Evolutionary conservation across 2,113 vertebrate species (phyloP).

Genomic region (Nymphicus hollandicus): DNA sequence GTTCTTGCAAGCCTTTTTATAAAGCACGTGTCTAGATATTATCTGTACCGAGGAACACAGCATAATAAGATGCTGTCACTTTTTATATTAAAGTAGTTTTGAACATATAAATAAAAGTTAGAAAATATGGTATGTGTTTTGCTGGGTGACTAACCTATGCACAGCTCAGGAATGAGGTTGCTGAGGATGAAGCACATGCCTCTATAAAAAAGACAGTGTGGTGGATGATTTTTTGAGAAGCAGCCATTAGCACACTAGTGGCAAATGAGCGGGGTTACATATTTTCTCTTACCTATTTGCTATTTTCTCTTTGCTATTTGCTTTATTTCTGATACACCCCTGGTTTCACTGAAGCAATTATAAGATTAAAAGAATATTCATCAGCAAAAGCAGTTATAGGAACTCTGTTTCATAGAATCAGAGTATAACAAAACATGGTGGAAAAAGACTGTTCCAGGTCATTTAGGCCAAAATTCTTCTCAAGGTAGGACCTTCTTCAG

Average conservation of each 20-base stretch:
- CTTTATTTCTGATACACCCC: neutral
- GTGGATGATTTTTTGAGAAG: neutral
- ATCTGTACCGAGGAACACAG: constrained; percentile 2
- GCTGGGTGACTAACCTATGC: neutral
- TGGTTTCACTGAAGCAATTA: neutral
- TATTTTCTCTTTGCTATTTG: neutral
- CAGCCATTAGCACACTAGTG: neutral
- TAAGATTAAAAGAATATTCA: neutral
- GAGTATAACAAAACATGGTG: neutral
- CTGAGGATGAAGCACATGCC: neutral
- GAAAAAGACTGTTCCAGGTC: neutral
- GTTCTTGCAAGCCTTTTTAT: constrained; percentile 35
- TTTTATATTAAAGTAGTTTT: neutral
- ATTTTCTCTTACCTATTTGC: neutral
- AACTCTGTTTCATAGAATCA: neutral
- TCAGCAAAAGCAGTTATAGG: neutral
- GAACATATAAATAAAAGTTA: neutral
- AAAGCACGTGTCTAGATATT: constrained; percentile 6
- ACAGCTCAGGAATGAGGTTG: neutral
- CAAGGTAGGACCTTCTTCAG: neutral
- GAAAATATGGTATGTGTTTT: neutral
- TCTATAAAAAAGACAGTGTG: neutral
- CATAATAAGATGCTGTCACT: constrained; percentile 44
- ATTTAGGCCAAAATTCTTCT: neutral
- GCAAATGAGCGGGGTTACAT: neutral